Evolutionary conservation across 2,888 invertebrate species (phyloP).

Genomic region (Cheiracanthium punctorium): DNA sequence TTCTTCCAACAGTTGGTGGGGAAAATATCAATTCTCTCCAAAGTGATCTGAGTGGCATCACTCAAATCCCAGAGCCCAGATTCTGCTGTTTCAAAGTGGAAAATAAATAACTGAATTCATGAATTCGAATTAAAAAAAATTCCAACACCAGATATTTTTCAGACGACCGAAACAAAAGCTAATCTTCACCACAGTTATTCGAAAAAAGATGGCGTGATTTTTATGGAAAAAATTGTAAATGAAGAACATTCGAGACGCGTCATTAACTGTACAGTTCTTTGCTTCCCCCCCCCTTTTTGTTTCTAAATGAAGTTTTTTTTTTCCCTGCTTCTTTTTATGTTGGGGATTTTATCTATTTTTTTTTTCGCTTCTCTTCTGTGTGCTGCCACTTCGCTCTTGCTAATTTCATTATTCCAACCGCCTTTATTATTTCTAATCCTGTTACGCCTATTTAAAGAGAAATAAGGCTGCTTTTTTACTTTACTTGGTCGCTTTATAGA

Average conservation of each 20-base stretch:
- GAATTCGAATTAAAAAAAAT: neutral
- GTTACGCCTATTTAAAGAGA: neutral
- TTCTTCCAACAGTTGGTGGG: no score
- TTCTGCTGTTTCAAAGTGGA: no score
- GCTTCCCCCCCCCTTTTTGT: neutral
- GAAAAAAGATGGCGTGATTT: neutral
- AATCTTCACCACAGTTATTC: no score
- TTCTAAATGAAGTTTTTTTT: neutral
- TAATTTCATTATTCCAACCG: neutral
- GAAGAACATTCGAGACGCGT: neutral
- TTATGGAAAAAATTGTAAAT: neutral
- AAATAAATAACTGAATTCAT: neutral
- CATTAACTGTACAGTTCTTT: neutral
- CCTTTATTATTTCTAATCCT: neutral
- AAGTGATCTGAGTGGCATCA: no score
- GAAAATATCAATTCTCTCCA: no score
- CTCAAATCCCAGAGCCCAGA: no score
- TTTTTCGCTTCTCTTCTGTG: neutral
- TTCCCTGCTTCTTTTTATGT: neutral
- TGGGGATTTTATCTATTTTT: no score
- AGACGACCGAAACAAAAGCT: neutral
- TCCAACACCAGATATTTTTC: neutral
- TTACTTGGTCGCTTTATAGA: neutral
- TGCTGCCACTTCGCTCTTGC: neutral
- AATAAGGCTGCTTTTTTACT: neutral